Evolutionary conservation across 2,113 vertebrate species (phyloP), one percentile per base, ranked within the genome.

Genomic region (Dicentrarchus labrax): DNA sequence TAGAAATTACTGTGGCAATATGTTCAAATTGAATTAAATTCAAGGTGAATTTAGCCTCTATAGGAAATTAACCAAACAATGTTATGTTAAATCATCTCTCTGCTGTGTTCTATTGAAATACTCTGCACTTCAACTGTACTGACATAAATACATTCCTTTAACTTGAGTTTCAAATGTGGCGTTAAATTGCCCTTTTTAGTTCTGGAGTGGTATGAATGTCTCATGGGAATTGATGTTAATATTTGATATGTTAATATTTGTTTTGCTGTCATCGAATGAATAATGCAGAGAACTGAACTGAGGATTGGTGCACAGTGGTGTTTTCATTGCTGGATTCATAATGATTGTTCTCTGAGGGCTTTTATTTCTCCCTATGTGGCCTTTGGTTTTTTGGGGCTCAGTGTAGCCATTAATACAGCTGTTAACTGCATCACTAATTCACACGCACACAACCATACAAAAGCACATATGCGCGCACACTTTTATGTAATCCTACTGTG

Each of bases 181-280:
- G 50, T 89, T 91, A 82, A 88, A 90, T 89, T 82, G 73, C 72
- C 77, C 80, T 90, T 90, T 87, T 90, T 86, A 88, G 51, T 71
- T 86, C 69, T 70, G 65, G 80, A 85, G 70, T 86, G 83, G 77
- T 85, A 24, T 47, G 67, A 86, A 85, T 77, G 86, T 88, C 78
- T 87, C 56, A 2, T 79, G 86, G 80, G 89, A 88, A 72, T 84
- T 84, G 80, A 81, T 91, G 85, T 86, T 91, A 91, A 90, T 94
- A 88, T 92, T 89, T 91, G 78, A 90, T 89, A 90, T 90, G 90
- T 87, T 93, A 93, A 93, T 91, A 90, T 91, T 94, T 93, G 84
- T 93, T 93, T 93, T 86, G 83, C 88, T 91, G 81, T 91, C 80
- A 80, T 84, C n/a, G 59, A 66, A 91, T 93, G 86, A 92, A 93